phyloP scores from a whole-genome alignment of 1,140 invertebrate species.

The Spodoptera frugiperda region DNA sequence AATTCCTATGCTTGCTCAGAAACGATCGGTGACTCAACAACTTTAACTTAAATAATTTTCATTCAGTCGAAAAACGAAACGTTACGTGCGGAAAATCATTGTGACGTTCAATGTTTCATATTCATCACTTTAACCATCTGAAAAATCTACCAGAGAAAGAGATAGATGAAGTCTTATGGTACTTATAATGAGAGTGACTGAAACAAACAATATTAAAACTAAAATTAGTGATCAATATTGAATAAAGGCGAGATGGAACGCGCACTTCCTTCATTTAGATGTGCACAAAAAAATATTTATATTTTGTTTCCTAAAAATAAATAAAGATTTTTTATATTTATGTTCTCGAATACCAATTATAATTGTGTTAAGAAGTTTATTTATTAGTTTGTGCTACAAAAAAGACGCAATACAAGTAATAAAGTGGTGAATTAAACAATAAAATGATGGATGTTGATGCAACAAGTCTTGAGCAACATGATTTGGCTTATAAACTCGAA shows the following conservation, averaged over 20 bases:
- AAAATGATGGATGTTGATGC: conserved; percentile 11
- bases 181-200: background rate
- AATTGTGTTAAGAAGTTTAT: background rate
- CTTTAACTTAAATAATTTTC: too few relatives aligned
- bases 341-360: background rate
- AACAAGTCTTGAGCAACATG: conserved; percentile 7
- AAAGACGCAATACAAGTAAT: background rate
- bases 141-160: too few relatives aligned
- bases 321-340: background rate
- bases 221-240: background rate
- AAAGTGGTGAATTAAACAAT: background rate
- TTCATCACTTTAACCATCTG: too few relatives aligned
- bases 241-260: too few relatives aligned
- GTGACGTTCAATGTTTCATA: too few relatives aligned
- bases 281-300: too few relatives aligned
- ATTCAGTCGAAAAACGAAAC: too few relatives aligned
- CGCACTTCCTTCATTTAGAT: too few relatives aligned
- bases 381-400: background rate
- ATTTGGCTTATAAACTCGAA: background rate
- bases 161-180: background rate
- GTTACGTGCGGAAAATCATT: too few relatives aligned
- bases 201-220: background rate
- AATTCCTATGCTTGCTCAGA: too few relatives aligned
- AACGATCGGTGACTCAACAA: too few relatives aligned
- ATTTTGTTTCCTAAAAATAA: background rate